Conservation (phyloP, 1,140 invertebrate species). For the Drosophila suzukii region DNA sequence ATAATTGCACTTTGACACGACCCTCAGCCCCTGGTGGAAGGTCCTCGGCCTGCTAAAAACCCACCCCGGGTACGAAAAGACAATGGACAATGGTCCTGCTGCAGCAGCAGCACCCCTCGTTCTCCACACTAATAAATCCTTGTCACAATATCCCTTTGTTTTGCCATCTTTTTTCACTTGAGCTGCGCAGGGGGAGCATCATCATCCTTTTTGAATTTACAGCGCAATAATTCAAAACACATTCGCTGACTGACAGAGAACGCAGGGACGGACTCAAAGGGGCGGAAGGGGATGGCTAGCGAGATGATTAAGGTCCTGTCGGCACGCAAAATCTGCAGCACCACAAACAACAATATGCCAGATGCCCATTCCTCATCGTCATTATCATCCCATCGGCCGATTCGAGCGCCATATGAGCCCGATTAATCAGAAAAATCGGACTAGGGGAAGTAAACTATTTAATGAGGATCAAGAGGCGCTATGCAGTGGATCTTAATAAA, state of each 20-base stretch:
- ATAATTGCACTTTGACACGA: conserved; percentile 74
- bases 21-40: background rate
- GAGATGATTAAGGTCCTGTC: conserved; percentile 74
- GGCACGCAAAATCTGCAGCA: conserved; percentile 50
- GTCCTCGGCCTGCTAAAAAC: conserved; percentile 28
- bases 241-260: conserved; percentile 66
- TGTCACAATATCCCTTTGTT: conserved; percentile 82
- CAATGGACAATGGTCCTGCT: conserved; percentile 44
- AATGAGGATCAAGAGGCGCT: too few species aligned
- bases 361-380: conserved; percentile 23
- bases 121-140: conserved; percentile 70
- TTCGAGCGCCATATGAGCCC: conserved; percentile 11
- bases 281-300: conserved; percentile 39
- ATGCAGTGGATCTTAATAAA: too few species aligned
- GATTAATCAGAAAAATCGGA: conserved; percentile 39
- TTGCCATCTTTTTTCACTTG: conserved; percentile 70
- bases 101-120: background rate
- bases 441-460: too few species aligned
- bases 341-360: conserved; percentile 21
- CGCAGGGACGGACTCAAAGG: background rate
- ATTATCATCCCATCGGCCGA: background rate
- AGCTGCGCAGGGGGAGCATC: conserved; percentile 17
- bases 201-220: conserved; percentile 79
- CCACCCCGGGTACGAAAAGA: conserved; percentile 62
- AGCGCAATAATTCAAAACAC: conserved; percentile 80